Evolutionary conservation across 1,140 invertebrate genomes (phyloP), one percentile per base, ranked within the genome.

Genomic region (Trichomalopsis sarcophagae): DNA sequence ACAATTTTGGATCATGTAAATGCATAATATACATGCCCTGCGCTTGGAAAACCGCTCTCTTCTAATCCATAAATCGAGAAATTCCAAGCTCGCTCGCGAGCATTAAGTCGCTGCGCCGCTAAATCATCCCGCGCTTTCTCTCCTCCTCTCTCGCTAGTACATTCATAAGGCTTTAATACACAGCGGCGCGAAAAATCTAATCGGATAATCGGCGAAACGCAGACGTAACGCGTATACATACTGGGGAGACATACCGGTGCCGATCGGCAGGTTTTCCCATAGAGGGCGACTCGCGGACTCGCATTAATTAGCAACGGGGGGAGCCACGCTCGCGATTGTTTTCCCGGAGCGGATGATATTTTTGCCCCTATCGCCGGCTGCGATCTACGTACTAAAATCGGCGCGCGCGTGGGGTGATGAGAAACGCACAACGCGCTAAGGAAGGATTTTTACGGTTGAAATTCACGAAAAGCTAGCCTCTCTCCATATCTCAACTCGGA

Each of bases 301-400:
- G 83, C 66, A 47, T 82, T 82, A 23, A 74, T 81, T 71, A 71
- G 69, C 69, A 11, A 33, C 4, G 0, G 55, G 55, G 55, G 5
- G 13, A 14, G 2, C 50, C 2, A 2, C 17, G 17, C 47, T 0
- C 47, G 55, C 55, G 55, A 62, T 62, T 62, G 55, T n/a, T 62
- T 62, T 62, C 55, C 14, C 17, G 17, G 6, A 62, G 55, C 55
- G 13, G 4, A 55, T 14, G 13, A 17, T 14, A 55, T 55, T 14
- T 55, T 55, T 55, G 3, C 14, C 11, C 50, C 11, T 55, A 55
- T 55, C 50, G 50, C 17, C 50, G 3, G 5, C 17, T 55, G 50
- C 3, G 11, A 55, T 55, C 50, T 55, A 55, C 47, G 47, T 17
- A 17, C 13, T 17, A 62, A 62, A 62, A 62, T 62, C 17, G 13